Evolutionary conservation across 2,888 invertebrate genomes (phyloP).

Genomic region (Sphaerophoria rueppellii): DNA sequence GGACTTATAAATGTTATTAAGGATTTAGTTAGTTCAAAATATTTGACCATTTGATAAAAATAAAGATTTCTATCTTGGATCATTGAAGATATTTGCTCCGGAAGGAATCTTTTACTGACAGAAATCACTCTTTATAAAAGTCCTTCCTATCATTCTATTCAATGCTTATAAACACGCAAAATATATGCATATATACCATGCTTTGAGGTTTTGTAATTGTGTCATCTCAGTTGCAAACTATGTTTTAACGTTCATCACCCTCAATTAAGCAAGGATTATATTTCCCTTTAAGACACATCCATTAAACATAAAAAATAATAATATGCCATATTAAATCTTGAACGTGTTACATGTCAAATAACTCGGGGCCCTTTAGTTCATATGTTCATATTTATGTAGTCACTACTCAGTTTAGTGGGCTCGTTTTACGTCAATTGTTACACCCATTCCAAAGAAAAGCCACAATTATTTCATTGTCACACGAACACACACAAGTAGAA

Average conservation of each 20-base stretch:
- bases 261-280: constrained; percentile 57
- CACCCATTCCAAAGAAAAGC: constrained; percentile 17
- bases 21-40: too few relatives aligned
- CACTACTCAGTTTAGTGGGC: neutral
- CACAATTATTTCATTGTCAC: constrained; percentile 18
- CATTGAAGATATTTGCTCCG: too few relatives aligned
- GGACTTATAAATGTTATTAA: too few relatives aligned
- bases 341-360: constrained; percentile 52
- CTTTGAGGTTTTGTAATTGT: constrained; percentile 23
- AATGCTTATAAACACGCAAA: too few relatives aligned
- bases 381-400: neutral
- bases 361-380: constrained; percentile 26
- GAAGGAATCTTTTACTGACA: too few relatives aligned
- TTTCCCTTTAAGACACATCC: constrained; percentile 6
- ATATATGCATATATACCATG: too few relatives aligned
- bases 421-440: constrained; percentile 42
- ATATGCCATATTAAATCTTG: constrained; percentile 30
- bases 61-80: too few relatives aligned
- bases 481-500: neutral
- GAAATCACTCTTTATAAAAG: too few relatives aligned
- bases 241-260: constrained; percentile 48
- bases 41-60: too few relatives aligned
- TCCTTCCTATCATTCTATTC: too few relatives aligned
- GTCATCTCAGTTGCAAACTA: constrained; percentile 24
- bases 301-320: neutral